Base-by-base conservation (phyloP, 37 sponge, comb jelly and placozoan genomes). In the Agelas oroides region DNA sequence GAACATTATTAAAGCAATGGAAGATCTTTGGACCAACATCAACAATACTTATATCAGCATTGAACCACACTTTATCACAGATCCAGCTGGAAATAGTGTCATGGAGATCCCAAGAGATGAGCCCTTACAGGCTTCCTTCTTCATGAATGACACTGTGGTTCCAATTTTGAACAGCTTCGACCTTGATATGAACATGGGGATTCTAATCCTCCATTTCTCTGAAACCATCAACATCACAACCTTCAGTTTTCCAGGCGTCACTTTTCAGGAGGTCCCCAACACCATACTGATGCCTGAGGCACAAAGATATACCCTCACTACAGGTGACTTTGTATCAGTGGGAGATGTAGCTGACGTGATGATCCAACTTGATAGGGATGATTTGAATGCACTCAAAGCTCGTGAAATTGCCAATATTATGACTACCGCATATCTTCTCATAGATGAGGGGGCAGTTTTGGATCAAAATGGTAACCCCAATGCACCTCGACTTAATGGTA, bases 381-480 rank as follows among this genome's bases (percentile, higher is more conserved):
- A 97, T 33, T 73, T 93, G 30, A 97, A 94, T 66, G 59, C 68
- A 1, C 31, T 97, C 73, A 94, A 97, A 67, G 54, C 80, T 27
- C 70, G 87, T 12, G 92, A 91, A 25, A 91, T 97, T 40, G 95
- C 83, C 40, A 79, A 91, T 61, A 78, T 32, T 57, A 18, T 27
- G 20, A 21, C 30, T 28, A 79, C 79, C 15, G 68, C 89, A 5
- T 94, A 76, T 71, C 70, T 97, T 1, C 67, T 81, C 46, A 77
- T 94, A 56, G 77, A 87, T 15, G 84, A 89, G 2, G 64, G 33
- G 18, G 75, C 95, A 27, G 89, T 94, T 1, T 46, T 58, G 3
- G 97, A 97, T 81, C 91, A 90, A 67, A 94, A 34, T 75, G 90
- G 90, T 17, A 97, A 97, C 53, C 46, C 36, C 14, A 90, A 88